Conservation (phyloP, 2,113 vertebrate genomes). For the Toxostoma redivivum region DNA sequence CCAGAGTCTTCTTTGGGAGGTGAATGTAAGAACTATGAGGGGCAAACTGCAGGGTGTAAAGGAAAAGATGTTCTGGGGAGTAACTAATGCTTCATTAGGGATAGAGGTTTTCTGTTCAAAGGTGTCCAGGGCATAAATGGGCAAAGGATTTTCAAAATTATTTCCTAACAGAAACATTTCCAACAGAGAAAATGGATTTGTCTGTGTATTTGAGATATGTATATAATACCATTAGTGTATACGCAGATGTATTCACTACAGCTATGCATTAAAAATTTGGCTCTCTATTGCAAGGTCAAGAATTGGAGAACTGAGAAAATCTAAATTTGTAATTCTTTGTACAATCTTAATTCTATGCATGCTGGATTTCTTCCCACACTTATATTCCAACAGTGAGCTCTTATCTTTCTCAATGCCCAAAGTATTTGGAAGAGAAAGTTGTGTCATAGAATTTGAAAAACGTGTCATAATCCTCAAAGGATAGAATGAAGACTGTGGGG, state of each 20-base stretch:
- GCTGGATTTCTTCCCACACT: slow-evolving; percentile 9
- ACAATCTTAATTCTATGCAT: not conserved
- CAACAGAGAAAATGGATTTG: not conserved
- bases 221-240: not conserved
- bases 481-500: not conserved
- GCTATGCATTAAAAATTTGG: not conserved
- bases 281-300: not conserved
- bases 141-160: not conserved
- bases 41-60: not conserved
- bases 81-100: not conserved
- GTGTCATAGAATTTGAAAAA: not conserved
- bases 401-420: not conserved
- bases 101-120: not conserved
- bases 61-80: not conserved
- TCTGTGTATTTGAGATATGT: not conserved
- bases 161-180: not conserved
- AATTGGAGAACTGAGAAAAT: not conserved
- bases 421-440: not conserved
- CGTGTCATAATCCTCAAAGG: not conserved
- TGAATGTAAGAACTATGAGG: not conserved
- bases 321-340: slow-evolving; percentile 5
- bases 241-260: not conserved
- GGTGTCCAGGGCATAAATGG: not conserved
- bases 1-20: not conserved
- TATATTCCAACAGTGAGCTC: not conserved